Percentiles rank a stretch among this genome's conserved stretches.
These are phyloP conservation scores for Dryobates pubescens DNA, from an alignment of 2,797 vertebrate genomes.

Conservation along the genomic window DNA sequence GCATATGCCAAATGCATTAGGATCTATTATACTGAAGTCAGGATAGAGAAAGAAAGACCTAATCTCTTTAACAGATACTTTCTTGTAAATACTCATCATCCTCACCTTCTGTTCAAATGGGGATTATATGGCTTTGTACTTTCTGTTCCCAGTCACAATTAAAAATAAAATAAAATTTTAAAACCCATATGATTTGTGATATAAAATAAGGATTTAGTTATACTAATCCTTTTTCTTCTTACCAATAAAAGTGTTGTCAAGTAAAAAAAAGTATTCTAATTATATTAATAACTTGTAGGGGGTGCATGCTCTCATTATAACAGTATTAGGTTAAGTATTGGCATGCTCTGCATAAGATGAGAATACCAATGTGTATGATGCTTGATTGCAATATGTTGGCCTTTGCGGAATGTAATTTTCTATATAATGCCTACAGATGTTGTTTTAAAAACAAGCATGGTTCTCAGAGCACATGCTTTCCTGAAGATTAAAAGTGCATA, in stretches of 20 bases:
- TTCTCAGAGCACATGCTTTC: slow-evolving; percentile 31
- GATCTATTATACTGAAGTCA: neutral
- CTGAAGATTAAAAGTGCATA: slow-evolving; percentile 27
- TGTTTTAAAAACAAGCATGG: slow-evolving; percentile 45
- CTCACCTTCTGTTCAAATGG: neutral
- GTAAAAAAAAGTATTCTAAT: neutral
- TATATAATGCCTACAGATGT: slow-evolving; percentile 45
- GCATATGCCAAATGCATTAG: neutral
- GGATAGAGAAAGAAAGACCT: neutral
- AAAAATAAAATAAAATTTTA: neutral
- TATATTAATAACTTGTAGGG: slow-evolving; percentile 5
- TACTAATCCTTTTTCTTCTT: neutral
- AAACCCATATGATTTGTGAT: neutral
- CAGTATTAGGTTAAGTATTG: neutral
- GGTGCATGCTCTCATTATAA: neutral
- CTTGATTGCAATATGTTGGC: neutral
- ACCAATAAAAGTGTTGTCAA: neutral
- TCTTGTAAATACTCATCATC: neutral
- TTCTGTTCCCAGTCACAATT: neutral
- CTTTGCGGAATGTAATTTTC: slow-evolving; percentile 30
- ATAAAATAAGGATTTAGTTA: neutral
- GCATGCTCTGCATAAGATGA: neutral
- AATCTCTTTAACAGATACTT: neutral
- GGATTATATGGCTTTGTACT: neutral
- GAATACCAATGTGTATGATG: neutral